These are phyloP conservation scores for Metacarcinus magister DNA, from an alignment of 2,888 invertebrate species.

Conservation along the genomic window DNA sequence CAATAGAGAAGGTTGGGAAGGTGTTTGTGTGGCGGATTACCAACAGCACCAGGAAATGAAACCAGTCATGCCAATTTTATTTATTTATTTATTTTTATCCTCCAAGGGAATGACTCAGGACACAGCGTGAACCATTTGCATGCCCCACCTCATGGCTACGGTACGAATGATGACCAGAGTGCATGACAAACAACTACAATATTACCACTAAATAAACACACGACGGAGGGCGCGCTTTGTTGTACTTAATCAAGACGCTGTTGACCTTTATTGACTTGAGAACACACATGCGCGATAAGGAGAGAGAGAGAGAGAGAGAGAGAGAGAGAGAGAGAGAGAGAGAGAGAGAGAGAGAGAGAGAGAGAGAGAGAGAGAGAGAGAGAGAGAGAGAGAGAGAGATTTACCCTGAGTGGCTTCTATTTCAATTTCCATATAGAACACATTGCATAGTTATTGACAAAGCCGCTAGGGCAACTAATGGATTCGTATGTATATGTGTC, in stretches of 20 bases:
- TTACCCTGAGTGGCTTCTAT: background rate
- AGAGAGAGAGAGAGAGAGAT: slow-evolving; percentile 4
- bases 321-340: slow-evolving; percentile 1
- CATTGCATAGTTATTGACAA: background rate
- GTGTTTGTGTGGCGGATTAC: background rate
- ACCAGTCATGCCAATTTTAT: background rate
- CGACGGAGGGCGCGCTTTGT: background rate
- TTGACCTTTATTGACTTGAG: background rate
- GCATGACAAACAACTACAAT: background rate
- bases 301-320: background rate
- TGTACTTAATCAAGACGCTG: background rate
- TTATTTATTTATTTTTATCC: background rate
- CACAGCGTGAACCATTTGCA: background rate
- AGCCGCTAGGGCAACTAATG: background rate
- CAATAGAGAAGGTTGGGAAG: background rate
- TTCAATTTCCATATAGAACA: background rate
- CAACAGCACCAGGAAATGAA: background rate
- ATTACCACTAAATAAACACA: background rate
- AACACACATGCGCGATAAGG: background rate
- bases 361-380: slow-evolving; percentile 14
- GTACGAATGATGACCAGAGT: background rate
- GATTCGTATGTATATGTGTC: background rate
- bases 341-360: slow-evolving; percentile 3
- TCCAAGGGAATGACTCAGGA: background rate
- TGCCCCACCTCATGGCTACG: background rate